Base-by-base conservation (phyloP, 2,888 invertebrate genomes). In the Lasiommata megera region DNA sequence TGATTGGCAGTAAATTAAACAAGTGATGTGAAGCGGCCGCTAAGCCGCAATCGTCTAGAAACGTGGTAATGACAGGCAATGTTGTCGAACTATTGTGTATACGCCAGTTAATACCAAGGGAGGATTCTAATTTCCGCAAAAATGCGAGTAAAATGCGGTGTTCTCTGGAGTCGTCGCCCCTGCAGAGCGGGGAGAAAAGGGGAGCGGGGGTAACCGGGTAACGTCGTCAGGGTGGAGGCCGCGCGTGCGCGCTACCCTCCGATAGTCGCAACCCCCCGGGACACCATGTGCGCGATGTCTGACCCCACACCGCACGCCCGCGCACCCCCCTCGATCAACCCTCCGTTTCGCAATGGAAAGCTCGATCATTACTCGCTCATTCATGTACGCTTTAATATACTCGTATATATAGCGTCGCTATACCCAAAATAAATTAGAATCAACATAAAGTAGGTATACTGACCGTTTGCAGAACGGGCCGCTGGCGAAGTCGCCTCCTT, bases 401-500 rank as follows among this genome's bases (percentile, higher is more conserved):
- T n/a, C n/a, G n/a, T n/a, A n/a, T n/a, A n/a, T n/a, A n/a, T n/a
- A n/a, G n/a, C n/a, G n/a, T n/a, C n/a, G n/a, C n/a, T n/a, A n/a
- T n/a, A n/a, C n/a, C n/a, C n/a, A n/a, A n/a, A n/a, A n/a, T n/a
- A n/a, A n/a, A n/a, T n/a, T n/a, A 12, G n/a, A 52, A 7, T 6
- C 8, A 29, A 17, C 5, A 50, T 6, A 8, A 28, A 38, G 38
- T 17, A 6, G 18, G 23, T 55, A 52, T 65, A 82, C 92, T 92
- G 69, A 93, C 93, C 93, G 80, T 93, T 93, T 82, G 93, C 88
- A 77, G 93, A 92, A 79, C 93, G 93, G 58, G 93, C 93, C 65
- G 94, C 94, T 47, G 94, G 94, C 55, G 94, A 94, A 59, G 94
- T 93, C 66, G 93, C 92, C 79, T 95, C 95, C 85, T 94, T 94